Evolutionary conservation across 30 jellyfish, hydroid and myxozoan species (phyloP), one percentile per base, ranked within the genome.

Genomic region (Cassiopea xamachana): DNA sequence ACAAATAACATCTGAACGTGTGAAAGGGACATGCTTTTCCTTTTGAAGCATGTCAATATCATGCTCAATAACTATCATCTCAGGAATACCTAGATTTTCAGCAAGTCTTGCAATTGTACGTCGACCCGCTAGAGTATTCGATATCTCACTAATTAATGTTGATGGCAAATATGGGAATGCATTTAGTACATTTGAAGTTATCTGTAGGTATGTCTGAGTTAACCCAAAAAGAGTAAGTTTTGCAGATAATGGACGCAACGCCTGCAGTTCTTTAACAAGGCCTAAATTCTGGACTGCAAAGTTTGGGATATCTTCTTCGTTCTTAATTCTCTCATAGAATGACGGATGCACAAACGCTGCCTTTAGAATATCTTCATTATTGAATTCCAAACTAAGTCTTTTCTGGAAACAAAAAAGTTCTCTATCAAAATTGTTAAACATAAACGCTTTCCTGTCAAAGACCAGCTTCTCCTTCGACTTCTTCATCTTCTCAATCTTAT

Each of bases 291-390:
- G 77, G 15, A 64, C 46, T 2, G 73, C 89, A 64, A 77, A 75
- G 43, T 60, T 17, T 2, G 93, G 90, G 49, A 76, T 75, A 45
- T 84, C 92, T 44, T 83, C 92, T 10, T 47, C 89, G 12, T 47
- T n/a, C 17, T 77, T 85, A 39, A 89, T 61, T 75, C 81, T 93
- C 69, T 91, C 90, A 1, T 80, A 48, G 82, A 94, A 94, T 12
- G 97, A 77, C 4, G 93, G 89, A 67, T 94, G 98, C 14, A 92
- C 89, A 74, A 96, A 92, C 27, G 98, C 99, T 44, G 94, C 87
- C 17, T 71, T 75, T 79, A 96, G 80, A 19, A 68, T 44, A 13
- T 83, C 88, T 44, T 61, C 74, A 86, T 96, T 83, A 1, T 83
- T 80, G 68, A 92, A 92, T 43, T 87, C 89, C 50, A 92, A 68